Percentiles rank a stretch among this genome's conserved stretches.
phyloP scores from a whole-genome alignment of 2,797 vertebrate genomes.

The Mergus octosetaceus region DNA sequence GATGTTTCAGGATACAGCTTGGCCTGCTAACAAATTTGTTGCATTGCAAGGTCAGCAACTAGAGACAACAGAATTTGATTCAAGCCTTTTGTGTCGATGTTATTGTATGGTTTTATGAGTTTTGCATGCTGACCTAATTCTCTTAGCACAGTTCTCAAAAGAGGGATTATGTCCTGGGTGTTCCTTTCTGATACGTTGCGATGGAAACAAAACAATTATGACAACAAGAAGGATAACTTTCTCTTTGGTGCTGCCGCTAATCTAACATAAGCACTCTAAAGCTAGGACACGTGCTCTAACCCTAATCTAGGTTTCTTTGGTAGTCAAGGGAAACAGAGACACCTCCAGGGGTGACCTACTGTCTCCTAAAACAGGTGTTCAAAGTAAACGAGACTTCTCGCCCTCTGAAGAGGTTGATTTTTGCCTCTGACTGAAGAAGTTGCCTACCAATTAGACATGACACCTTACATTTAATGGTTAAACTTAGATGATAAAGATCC shows the following conservation, averaged over 20 bases:
- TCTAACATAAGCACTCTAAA: not conserved
- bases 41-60: not conserved
- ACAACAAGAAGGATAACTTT: not conserved
- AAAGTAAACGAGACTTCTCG: not conserved
- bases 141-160: not conserved
- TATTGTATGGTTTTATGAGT: not conserved
- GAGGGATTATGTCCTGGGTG: not conserved
- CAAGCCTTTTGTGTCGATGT: not conserved
- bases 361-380: not conserved
- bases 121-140: constrained; percentile 8
- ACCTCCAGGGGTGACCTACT: not conserved
- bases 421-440: not conserved
- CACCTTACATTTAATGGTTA: not conserved
- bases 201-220: not conserved
- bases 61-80: constrained; percentile 5
- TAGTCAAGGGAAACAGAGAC: not conserved
- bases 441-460: not conserved
- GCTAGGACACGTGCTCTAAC: not conserved
- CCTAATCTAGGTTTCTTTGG: not conserved
- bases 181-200: not conserved
- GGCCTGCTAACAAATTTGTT: not conserved
- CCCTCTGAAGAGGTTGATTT: not conserved
- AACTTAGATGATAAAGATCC: not conserved
- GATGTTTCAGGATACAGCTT: not conserved
- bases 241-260: not conserved